phyloP scores from a whole-genome alignment of 2,888 invertebrate species.

The Drosophila niveifrons region DNA sequence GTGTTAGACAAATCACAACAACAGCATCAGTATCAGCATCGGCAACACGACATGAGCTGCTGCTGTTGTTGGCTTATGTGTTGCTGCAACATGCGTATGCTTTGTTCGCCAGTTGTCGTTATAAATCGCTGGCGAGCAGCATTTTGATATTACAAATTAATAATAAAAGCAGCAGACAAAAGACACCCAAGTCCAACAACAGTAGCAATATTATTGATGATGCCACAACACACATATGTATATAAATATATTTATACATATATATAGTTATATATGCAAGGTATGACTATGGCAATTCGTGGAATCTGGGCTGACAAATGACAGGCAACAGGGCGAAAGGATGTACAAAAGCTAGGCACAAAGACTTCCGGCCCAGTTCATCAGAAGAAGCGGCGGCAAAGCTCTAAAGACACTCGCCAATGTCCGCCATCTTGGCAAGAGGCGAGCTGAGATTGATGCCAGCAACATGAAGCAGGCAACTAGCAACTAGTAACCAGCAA shows the following conservation, averaged over 20 bases:
- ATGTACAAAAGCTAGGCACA: constrained; percentile 41
- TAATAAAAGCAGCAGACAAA: constrained; percentile 60
- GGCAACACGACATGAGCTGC: constrained; percentile 54
- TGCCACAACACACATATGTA: constrained; percentile 36
- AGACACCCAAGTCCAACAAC: constrained; percentile 31
- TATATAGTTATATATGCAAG: neutral
- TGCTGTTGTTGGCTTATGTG: constrained; percentile 59
- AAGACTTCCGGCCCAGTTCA: constrained; percentile 79
- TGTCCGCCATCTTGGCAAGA: constrained; percentile 67
- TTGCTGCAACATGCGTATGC: constrained; percentile 69
- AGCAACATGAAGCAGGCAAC: constrained; percentile 47
- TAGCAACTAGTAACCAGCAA: constrained; percentile 37
- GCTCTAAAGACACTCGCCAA: constrained; percentile 52
- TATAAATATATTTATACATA: constrained; percentile 12
- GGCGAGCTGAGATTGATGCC: constrained; percentile 71
- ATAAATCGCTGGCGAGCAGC: constrained; percentile 81
- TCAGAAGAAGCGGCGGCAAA: constrained; percentile 66
- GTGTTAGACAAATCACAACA: constrained; percentile 83
- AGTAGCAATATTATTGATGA: constrained; percentile 77
- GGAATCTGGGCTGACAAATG: constrained; percentile 75
- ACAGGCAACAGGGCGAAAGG: constrained; percentile 61
- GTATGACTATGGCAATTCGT: constrained; percentile 50
- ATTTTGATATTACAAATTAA: constrained; percentile 84
- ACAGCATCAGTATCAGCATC: constrained; percentile 66
- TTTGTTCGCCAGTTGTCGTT: constrained; percentile 66